phyloP scores from a whole-genome alignment of 2,888 invertebrate species.

The Drosophila gaucha region DNA sequence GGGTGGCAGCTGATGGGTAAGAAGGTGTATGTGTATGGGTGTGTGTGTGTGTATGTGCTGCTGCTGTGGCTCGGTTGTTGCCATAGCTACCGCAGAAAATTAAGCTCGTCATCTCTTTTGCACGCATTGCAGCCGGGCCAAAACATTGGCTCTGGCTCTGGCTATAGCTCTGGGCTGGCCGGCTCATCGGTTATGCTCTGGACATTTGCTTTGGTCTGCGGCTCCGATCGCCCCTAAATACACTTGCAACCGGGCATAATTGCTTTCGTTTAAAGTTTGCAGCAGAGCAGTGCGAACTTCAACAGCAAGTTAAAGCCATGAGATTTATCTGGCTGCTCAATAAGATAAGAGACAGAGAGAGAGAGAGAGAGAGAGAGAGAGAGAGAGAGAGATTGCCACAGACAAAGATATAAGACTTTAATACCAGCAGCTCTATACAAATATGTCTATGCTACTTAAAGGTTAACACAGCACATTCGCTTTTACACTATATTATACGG shows the following conservation, averaged over 20 bases:
- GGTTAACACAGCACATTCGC: background rate
- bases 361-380: no score
- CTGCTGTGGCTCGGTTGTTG: conserved; percentile 51
- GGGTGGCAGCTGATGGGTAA: conserved; percentile 25
- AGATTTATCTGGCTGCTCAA: conserved; percentile 10
- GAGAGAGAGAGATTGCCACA: no score
- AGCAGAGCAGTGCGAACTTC: no score
- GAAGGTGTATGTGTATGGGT: background rate
- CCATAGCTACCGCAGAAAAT: conserved; percentile 69
- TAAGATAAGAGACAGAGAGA: conserved; percentile 3
- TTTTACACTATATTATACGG: background rate
- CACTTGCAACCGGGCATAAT: conserved; percentile 47
- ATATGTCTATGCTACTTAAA: background rate
- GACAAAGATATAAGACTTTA: background rate
- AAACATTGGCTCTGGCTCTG: conserved; percentile 16
- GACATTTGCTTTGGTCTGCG: conserved; percentile 8
- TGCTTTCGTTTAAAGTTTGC: conserved; percentile 36
- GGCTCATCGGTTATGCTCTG: conserved; percentile 30
- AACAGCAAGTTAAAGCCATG: no score
- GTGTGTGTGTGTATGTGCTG: background rate
- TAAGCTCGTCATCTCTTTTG: conserved; percentile 64
- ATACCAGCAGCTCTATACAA: background rate
- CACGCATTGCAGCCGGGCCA: conserved; percentile 53
- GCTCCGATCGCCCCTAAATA: conserved; percentile 45
- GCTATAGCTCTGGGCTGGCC: conserved; percentile 12